A percentile compares a stretch with the other conserved stretches of the same genome.
Conservation (phyloP, 2,797 vertebrate genomes). For the Tokudaia tokunoshimensis region DNA sequence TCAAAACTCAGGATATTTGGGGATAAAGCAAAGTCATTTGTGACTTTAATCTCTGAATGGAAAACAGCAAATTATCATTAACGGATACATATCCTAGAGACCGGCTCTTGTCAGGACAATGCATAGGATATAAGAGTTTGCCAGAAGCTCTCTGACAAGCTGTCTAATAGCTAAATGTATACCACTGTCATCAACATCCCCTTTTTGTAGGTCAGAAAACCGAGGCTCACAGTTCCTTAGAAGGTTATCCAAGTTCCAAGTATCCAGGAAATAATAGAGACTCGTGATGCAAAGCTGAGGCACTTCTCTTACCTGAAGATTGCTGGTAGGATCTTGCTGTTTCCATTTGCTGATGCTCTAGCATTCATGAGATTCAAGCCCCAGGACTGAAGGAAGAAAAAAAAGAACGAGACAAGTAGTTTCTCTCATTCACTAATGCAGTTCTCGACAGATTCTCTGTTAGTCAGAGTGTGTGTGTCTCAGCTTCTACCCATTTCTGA, state of each 20-base stretch:
- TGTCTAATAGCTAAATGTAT: neutral
- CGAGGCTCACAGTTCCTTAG: neutral
- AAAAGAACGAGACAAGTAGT: neutral
- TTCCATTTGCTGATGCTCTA: neutral
- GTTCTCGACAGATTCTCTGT: neutral
- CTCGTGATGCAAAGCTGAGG: neutral
- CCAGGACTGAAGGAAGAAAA: neutral
- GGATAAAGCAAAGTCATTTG: neutral
- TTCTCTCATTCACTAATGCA: neutral
- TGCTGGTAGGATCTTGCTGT: neutral
- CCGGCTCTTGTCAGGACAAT: neutral
- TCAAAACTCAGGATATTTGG: neutral
- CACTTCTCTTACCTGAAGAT: neutral
- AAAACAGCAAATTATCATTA: neutral
- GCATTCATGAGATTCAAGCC: neutral
- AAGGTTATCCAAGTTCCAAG: neutral
- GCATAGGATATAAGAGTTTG: neutral
- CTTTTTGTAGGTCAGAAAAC: conserved; percentile 8
- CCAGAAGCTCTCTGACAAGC: neutral
- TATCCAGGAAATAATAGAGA: neutral
- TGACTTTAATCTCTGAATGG: neutral
- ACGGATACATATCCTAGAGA: conserved; percentile 13
- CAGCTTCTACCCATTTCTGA: neutral
- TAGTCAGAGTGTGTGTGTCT: neutral
- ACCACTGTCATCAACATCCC: neutral